Conservation (phyloP, 2,113 vertebrate genomes). For the Myiozetetes cayanensis region DNA sequence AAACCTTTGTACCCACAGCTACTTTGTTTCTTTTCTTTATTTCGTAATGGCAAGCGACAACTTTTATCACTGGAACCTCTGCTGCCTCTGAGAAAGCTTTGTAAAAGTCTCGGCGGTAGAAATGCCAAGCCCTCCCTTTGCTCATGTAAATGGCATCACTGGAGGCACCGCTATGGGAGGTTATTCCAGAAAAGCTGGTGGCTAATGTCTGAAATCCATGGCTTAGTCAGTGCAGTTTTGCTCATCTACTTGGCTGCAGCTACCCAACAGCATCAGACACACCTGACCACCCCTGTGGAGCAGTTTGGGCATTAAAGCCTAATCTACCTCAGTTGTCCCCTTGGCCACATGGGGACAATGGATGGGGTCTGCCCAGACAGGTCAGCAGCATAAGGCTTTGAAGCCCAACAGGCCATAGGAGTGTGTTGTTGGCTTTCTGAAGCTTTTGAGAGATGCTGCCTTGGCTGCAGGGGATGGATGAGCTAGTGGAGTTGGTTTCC, state of each 20-base stretch:
- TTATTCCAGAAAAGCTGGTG: not conserved
- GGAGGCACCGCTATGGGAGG: not conserved
- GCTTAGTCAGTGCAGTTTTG: not conserved
- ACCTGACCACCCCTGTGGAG: not conserved
- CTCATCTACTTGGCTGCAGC: not conserved
- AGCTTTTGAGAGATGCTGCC: not conserved
- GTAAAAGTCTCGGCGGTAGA: not conserved
- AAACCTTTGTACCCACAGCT: not conserved
- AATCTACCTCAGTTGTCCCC: accelerated
- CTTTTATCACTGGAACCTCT: not conserved
- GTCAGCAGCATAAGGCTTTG: not conserved
- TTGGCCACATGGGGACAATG: not conserved
- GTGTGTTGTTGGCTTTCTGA: not conserved
- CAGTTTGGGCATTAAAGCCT: not conserved
- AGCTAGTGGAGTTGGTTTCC: not conserved
- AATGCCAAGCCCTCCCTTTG: not conserved
- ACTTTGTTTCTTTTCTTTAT: not conserved
- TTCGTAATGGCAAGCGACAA: not conserved
- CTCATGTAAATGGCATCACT: not conserved
- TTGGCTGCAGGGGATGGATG: not conserved
- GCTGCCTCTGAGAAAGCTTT: not conserved
- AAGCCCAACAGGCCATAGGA: not conserved
- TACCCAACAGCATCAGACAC: not conserved
- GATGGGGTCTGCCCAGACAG: not conserved
- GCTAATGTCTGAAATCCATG: not conserved